Evolutionary conservation across 2,113 vertebrate genomes (phyloP), one percentile per base, ranked within the genome.

Genomic region (Cyphomyrus discorhynchus): DNA sequence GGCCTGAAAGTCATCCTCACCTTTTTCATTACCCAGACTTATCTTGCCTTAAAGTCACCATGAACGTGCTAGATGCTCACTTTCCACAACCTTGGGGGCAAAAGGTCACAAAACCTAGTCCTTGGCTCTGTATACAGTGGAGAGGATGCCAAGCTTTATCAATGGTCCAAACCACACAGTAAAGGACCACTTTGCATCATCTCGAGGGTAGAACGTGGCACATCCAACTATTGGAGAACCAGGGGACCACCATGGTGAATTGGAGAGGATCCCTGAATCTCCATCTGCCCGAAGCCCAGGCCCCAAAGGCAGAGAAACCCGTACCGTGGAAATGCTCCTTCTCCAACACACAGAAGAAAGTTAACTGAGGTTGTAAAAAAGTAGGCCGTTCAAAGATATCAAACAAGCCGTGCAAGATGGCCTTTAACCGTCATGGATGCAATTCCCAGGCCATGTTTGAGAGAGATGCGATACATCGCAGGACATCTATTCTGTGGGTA

Each of bases 381-480:
- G 31, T 74, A 74, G 13, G 58, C 89, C 66, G 88, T 74, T 87
- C 90, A 58, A 92, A 92, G 89, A 56, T 90, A 91, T 88, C 89
- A 89, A 91, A 90, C 49, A 52, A 47, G 66, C n/a, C 70, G 24
- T 13, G 88, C 88, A 89, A 90, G 89, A 92, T 91, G 91, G 86
- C 90, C 87, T 92, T 88, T 92, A 90, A 92, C 90, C 62, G 83
- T 91, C 91, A 92, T 92, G 87, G 91, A 91, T 91, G 66, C 53
- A 90, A 87, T 90, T 89, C 89, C 83, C 82, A 89, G 88, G 89
- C 90, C 90, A 87, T 90, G 91, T 90, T 89, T 90, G 70, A 70
- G 86, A 17, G 77, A 90, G 89, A 90, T 91, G 90, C 88, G 90
- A 91, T 87, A 91, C 86, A 87, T 88, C 89, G 47, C 45, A 66